Conservation (phyloP, 1,140 invertebrate species). For the Radopholus similis region DNA sequence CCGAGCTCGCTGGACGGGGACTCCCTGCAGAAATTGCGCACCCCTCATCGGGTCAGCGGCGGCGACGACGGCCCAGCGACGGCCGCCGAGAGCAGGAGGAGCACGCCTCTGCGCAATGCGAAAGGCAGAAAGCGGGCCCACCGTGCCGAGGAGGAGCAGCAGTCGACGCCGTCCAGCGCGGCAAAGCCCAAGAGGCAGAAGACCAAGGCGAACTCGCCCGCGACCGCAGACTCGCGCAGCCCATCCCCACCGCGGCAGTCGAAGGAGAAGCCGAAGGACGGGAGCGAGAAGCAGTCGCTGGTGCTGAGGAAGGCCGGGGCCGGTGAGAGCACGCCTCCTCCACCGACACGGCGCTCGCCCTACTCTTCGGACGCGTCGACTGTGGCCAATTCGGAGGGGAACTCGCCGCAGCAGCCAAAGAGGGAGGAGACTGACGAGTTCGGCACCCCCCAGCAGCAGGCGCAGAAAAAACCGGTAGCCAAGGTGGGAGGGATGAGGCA, state of each 20-base stretch:
- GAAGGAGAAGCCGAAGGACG: neutral
- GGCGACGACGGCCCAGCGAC: neutral
- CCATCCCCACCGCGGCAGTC: constrained; percentile 5
- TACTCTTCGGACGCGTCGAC: neutral
- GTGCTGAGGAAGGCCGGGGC: neutral
- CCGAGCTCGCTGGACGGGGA: constrained; percentile 20
- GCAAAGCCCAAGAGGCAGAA: neutral
- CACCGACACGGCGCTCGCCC: neutral
- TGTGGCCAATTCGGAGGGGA: neutral
- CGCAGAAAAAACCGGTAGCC: constrained; percentile 10
- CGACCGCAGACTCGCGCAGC: constrained; percentile 2
- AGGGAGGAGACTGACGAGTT: no score
- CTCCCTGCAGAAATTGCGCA: neutral
- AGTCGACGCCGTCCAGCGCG: neutral
- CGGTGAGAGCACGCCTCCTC: neutral
- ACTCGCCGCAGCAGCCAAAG: neutral
- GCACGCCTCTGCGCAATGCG: constrained; percentile 2
- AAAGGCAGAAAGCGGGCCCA: constrained; percentile 7
- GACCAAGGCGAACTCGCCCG: neutral
- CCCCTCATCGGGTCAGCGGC: constrained; percentile 8
- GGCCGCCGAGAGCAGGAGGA: neutral
- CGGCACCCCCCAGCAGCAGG: neutral
- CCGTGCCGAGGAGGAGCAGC: neutral
- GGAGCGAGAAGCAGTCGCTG: neutral
- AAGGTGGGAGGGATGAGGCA: no score